Percentiles rank a stretch among this genome's conserved stretches.
These are phyloP conservation scores for Chanos chanos DNA, from an alignment of 2,797 vertebrate species.

Conservation along the genomic window DNA sequence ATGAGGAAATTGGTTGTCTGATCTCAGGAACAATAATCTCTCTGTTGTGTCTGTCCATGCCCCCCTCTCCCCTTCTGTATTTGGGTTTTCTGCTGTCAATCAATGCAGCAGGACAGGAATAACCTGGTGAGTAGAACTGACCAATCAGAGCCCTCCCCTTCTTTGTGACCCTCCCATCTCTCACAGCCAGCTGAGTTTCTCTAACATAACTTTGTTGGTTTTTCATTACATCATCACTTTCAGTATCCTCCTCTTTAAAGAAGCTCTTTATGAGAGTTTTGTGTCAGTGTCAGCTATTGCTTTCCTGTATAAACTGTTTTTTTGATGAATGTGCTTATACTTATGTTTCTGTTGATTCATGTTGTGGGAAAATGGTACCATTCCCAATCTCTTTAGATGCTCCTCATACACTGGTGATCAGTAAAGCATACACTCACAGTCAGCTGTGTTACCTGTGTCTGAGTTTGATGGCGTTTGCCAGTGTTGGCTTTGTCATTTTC, in stretches of 20 bases:
- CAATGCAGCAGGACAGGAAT: constrained; percentile 97
- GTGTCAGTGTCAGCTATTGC: neutral
- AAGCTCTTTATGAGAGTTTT: neutral
- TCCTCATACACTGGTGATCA: no score
- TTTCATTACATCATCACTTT: constrained; percentile 5
- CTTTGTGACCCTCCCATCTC: constrained; percentile 33
- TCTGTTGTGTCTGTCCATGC: constrained; percentile 70
- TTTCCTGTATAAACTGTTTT: no score
- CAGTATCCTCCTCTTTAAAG: no score
- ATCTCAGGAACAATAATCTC: constrained; percentile 68
- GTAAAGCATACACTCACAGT: no score
- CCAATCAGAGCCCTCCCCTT: constrained; percentile 53
- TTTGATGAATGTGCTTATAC: no score
- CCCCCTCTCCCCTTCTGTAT: constrained; percentile 64
- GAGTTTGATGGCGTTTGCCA: neutral
- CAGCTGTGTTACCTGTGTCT: neutral
- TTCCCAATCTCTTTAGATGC: no score
- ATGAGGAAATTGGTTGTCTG: constrained; percentile 49
- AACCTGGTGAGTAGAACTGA: constrained; percentile 89
- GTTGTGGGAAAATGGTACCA: no score
- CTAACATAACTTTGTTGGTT: constrained; percentile 36
- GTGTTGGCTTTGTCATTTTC: neutral
- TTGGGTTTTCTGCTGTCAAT: constrained; percentile 77
- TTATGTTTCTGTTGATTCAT: no score
- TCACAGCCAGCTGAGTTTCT: constrained; percentile 27